phyloP scores from a whole-genome alignment of 2,888 invertebrate species.

The Mechanitis messenoides region DNA sequence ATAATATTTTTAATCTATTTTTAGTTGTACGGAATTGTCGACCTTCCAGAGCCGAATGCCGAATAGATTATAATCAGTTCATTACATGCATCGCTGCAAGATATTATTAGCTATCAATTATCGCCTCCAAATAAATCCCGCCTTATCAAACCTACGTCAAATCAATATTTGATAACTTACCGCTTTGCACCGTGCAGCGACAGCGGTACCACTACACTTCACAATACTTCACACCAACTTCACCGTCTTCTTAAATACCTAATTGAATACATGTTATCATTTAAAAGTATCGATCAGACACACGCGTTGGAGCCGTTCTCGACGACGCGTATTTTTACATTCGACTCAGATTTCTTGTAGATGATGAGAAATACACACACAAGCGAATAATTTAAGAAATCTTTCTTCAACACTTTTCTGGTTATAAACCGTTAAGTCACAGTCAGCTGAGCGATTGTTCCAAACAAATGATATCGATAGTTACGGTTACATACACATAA shows the following conservation, averaged over 20 bases:
- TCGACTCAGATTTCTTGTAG: constrained; percentile 58
- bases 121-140: constrained; percentile 59
- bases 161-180: constrained; percentile 66
- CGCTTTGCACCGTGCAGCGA: constrained; percentile 35
- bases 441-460: constrained; percentile 70
- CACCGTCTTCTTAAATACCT: constrained; percentile 64
- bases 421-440: constrained; percentile 45
- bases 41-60: constrained; percentile 17
- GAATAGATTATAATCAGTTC: constrained; percentile 23
- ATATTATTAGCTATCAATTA: constrained; percentile 23
- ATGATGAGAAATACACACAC: constrained; percentile 9
- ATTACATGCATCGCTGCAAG: constrained; percentile 19
- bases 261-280: constrained; percentile 75
- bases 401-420: constrained; percentile 10
- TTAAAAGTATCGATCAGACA: constrained; percentile 75
- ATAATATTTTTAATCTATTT: constrained; percentile 1
- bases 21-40: constrained; percentile 11
- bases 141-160: constrained; percentile 60
- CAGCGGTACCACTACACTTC: constrained; percentile 38
- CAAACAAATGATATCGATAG: constrained; percentile 62
- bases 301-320: constrained; percentile 64
- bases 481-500: constrained; percentile 40
- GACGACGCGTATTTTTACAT: constrained; percentile 72
- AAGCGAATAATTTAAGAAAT: constrained; percentile 8
- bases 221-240: constrained; percentile 47